phyloP scores from a whole-genome alignment of 2,797 vertebrate genomes.

The Sardinella longiceps region DNA sequence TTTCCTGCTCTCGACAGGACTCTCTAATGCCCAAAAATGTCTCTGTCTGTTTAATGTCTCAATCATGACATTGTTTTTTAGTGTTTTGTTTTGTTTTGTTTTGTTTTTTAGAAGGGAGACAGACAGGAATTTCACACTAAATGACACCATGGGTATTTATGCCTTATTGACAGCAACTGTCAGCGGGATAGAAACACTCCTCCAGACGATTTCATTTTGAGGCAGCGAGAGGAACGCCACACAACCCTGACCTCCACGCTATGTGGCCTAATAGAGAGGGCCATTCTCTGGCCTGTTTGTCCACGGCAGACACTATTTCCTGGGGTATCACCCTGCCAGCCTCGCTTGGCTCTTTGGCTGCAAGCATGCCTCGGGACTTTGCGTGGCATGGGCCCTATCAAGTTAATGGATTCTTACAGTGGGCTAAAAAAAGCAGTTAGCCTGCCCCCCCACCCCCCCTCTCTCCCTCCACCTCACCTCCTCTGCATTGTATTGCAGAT shows the following conservation, averaged over 20 bases:
- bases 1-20: background rate
- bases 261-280: background rate
- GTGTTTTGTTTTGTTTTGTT: background rate
- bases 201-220: background rate
- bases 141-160: background rate
- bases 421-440: background rate
- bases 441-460: no score
- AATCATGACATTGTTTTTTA: background rate
- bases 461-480: no score
- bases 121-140: background rate
- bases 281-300: background rate
- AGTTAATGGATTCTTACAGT: slow-evolving; percentile 1
- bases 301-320: background rate
- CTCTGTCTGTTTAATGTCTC: slow-evolving; percentile 11
- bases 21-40: slow-evolving; percentile 10
- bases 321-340: background rate
- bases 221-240: background rate
- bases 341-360: no score
- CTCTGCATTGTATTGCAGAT: slow-evolving; percentile 38
- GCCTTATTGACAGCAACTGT: slow-evolving; percentile 6
- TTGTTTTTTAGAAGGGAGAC: background rate
- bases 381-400: background rate
- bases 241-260: background rate
- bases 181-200: background rate
- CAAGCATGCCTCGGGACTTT: background rate